A percentile compares a stretch with the other conserved stretches of the same genome.
phyloP scores from a whole-genome alignment of 1,140 invertebrate genomes.

The Drosophila willistoni region DNA sequence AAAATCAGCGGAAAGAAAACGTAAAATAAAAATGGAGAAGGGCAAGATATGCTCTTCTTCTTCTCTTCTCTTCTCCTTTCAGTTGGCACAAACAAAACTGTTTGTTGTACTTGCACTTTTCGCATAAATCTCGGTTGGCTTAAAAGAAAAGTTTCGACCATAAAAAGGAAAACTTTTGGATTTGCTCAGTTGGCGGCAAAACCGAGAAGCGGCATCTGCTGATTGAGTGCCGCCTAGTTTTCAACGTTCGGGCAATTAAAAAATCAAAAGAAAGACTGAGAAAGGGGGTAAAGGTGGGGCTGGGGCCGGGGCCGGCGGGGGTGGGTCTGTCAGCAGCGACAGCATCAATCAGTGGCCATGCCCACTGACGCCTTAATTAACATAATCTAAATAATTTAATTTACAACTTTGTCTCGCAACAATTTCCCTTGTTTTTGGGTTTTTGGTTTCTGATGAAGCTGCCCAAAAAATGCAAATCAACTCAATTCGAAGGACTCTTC shows the following conservation, averaged over 20 bases:
- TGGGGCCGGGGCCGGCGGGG: too few species aligned
- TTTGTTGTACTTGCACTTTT: slow-evolving; percentile 34
- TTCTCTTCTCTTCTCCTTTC: too few species aligned
- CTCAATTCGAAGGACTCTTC: neutral
- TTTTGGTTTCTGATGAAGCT: slow-evolving; percentile 23
- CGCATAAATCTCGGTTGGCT: slow-evolving; percentile 64
- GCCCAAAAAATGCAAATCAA: slow-evolving; percentile 79
- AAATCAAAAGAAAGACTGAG: neutral
- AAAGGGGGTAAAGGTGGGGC: neutral
- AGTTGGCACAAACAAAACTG: too few species aligned
- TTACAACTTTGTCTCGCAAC: slow-evolving; percentile 71
- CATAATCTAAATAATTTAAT: slow-evolving; percentile 72
- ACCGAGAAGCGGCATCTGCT: slow-evolving; percentile 54
- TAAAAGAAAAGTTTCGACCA: slow-evolving; percentile 47
- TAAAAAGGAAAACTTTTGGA: slow-evolving; percentile 51
- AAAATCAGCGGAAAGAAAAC: neutral
- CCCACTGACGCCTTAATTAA: slow-evolving; percentile 71
- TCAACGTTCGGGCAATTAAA: neutral
- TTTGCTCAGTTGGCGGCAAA: slow-evolving; percentile 8
- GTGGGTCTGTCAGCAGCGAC: slow-evolving; percentile 7
- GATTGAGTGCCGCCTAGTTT: slow-evolving; percentile 56
- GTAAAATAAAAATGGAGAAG: neutral
- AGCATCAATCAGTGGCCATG: slow-evolving; percentile 62
- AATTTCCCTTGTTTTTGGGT: slow-evolving; percentile 17
- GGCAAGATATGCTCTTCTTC: neutral